These are phyloP conservation scores for Coracias cyanogaster DNA, from an alignment of 2,797 vertebrate species.

Conservation along the genomic window DNA sequence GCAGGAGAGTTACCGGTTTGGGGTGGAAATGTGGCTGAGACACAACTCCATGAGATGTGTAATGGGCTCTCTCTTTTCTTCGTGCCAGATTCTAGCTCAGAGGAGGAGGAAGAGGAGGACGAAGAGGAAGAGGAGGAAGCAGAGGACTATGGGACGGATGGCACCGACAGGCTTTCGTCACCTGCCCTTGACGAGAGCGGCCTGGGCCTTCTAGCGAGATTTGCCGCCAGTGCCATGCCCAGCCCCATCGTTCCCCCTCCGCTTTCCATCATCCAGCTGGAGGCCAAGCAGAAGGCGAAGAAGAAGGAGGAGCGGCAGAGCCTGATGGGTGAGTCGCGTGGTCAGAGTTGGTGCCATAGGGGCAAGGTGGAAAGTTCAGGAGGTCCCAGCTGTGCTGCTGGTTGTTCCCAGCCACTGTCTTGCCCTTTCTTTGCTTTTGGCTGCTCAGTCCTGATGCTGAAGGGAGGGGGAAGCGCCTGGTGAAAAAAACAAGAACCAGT, in stretches of 20 bases:
- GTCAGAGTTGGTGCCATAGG: neutral
- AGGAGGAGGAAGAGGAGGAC: constrained; percentile 80
- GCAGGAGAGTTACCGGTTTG: neutral
- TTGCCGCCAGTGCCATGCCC: constrained; percentile 91
- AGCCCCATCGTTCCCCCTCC: constrained; percentile 86
- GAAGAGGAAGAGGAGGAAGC: constrained; percentile 82
- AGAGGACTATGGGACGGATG: constrained; percentile 77
- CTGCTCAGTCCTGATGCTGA: neutral
- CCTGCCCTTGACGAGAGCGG: constrained; percentile 91
- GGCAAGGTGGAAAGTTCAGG: neutral
- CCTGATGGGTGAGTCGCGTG: constrained; percentile 85
- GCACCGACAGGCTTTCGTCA: constrained; percentile 78
- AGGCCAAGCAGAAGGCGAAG: constrained; percentile 88
- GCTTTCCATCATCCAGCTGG: constrained; percentile 86
- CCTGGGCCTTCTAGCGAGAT: constrained; percentile 92
- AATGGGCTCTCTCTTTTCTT: constrained; percentile 69
- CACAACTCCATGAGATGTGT: neutral
- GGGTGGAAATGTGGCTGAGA: neutral
- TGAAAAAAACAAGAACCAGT: neutral
- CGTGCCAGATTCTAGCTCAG: constrained; percentile 85
- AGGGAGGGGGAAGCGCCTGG: neutral
- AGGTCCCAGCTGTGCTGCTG: neutral
- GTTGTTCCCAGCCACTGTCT: neutral
- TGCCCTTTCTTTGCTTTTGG: neutral
- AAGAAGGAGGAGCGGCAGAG: constrained; percentile 92